Conservation (phyloP, 2,113 vertebrate species). For the Tetrao urogallus region DNA sequence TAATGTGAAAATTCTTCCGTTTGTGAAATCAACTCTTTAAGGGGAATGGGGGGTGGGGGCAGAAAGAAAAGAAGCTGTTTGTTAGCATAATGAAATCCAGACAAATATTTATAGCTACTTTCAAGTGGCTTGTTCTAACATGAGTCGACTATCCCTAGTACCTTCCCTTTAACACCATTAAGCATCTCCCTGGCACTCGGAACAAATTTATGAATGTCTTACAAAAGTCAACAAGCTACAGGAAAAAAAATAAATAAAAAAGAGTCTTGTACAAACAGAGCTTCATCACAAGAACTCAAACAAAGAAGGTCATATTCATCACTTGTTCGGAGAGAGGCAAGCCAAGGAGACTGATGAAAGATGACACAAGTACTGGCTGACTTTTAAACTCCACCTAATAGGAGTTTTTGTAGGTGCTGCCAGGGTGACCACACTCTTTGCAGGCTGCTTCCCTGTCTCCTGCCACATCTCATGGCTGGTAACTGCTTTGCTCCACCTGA, state of each 20-base stretch:
- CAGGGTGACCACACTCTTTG: slow-evolving; percentile 49
- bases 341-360: slow-evolving; percentile 42
- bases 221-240: slow-evolving; percentile 76
- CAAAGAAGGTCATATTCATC: slow-evolving; percentile 73
- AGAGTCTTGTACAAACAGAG: slow-evolving; percentile 67
- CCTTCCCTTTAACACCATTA: slow-evolving; percentile 71
- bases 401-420: slow-evolving; percentile 55
- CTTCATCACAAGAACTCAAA: slow-evolving; percentile 70
- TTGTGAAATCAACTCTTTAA: slow-evolving; percentile 76
- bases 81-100: slow-evolving; percentile 73
- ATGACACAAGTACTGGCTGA: slow-evolving; percentile 49
- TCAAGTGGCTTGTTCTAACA: slow-evolving; percentile 73
- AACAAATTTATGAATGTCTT: slow-evolving; percentile 78
- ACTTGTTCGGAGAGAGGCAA: background rate
- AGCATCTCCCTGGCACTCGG: slow-evolving; percentile 68
- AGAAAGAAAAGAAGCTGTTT: slow-evolving; percentile 56
- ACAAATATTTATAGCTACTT: slow-evolving; percentile 78
- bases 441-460: slow-evolving; percentile 42
- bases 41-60: background rate
- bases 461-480: slow-evolving; percentile 7
- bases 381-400: slow-evolving; percentile 40
- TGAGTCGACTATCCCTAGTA: slow-evolving; percentile 69
- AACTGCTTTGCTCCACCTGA: background rate
- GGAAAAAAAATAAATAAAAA: slow-evolving; percentile 70
- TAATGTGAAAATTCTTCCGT: slow-evolving; percentile 79